These are phyloP conservation scores for Mylabris phalerata DNA, from an alignment of 1,140 invertebrate species.

Conservation along the genomic window DNA sequence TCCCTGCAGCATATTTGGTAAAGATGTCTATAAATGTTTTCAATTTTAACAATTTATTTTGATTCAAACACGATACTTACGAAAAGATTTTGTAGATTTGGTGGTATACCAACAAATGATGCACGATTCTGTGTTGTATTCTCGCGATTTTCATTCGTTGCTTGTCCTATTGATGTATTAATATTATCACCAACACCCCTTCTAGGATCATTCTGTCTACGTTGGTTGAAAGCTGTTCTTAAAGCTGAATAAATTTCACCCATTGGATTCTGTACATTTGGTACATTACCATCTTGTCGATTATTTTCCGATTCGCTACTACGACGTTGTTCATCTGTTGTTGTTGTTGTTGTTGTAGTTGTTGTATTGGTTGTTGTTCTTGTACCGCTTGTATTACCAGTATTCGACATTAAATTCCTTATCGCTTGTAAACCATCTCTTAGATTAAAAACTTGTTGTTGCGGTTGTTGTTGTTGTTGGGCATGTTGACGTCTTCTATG, in stretches of 20 bases:
- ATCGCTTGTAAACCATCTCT: neutral
- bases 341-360: neutral
- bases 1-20: conserved; percentile 16
- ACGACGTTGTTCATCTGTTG: neutral
- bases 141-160: neutral
- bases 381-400: neutral
- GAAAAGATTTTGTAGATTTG: too few species aligned
- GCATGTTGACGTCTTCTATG: conserved; percentile 6
- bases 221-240: neutral
- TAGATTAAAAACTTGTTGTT: neutral
- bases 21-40: neutral
- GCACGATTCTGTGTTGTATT: neutral
- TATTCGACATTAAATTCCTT: neutral
- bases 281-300: conserved; percentile 20
- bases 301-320: neutral
- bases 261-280: conserved; percentile 11
- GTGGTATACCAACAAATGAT: too few species aligned
- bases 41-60: too few species aligned
- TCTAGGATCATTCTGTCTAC: neutral
- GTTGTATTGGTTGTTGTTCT: conserved; percentile 14
- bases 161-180: neutral
- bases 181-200: neutral
- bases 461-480: neutral
- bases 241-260: conserved; percentile 8
- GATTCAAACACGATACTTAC: too few species aligned